phyloP scores from a whole-genome alignment of 2,797 vertebrate genomes.

The Myiotriccus ornatus region DNA sequence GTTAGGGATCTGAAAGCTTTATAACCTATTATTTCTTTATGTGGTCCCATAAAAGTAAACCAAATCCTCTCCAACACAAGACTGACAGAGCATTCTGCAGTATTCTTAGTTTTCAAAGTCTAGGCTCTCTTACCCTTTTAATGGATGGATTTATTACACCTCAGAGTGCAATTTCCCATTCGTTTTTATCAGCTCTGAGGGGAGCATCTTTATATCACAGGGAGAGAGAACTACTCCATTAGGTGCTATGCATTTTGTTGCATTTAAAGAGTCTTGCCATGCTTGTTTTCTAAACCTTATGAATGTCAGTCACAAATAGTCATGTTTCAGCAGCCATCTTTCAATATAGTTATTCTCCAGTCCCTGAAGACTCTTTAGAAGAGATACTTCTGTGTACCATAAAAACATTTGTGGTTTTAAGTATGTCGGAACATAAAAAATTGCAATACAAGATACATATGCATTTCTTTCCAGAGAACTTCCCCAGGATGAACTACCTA shows the following conservation, averaged over 20 bases:
- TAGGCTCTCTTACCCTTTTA: neutral
- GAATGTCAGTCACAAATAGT: neutral
- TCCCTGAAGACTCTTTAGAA: neutral
- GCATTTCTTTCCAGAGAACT: neutral
- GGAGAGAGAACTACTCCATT: neutral
- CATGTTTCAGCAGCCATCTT: neutral
- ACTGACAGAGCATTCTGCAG: slow-evolving; percentile 10
- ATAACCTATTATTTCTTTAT: slow-evolving; percentile 53
- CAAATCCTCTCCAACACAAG: neutral
- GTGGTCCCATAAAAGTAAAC: slow-evolving; percentile 34
- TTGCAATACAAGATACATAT: neutral
- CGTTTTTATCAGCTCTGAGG: neutral
- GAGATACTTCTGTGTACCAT: neutral
- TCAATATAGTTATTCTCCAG: neutral
- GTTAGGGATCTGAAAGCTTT: slow-evolving; percentile 34
- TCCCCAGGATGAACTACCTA: neutral
- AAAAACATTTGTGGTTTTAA: neutral
- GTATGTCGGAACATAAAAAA: neutral
- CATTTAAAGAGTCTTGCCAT: neutral
- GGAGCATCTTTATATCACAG: neutral
- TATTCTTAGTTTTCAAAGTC: neutral
- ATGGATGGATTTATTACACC: slow-evolving; percentile 12
- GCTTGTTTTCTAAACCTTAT: neutral
- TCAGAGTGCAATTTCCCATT: slow-evolving; percentile 11
- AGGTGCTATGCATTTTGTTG: neutral